Conservation (phyloP, 1,140 invertebrate species). For the Apocrypta bakeri region DNA sequence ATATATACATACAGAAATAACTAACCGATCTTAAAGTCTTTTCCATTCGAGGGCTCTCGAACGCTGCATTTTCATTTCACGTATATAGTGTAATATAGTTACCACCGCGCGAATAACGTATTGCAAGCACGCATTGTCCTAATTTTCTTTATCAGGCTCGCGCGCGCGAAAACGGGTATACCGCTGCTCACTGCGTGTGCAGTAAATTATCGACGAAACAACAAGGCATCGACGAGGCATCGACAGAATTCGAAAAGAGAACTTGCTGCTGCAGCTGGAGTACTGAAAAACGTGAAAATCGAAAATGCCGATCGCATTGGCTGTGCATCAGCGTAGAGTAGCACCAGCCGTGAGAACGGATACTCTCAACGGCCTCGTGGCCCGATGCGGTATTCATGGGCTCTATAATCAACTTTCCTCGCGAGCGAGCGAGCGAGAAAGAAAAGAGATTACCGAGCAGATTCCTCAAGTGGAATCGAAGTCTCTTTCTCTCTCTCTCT, state of each 20-base stretch:
- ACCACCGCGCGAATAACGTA: background rate
- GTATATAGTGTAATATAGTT: background rate
- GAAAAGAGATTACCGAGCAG: background rate
- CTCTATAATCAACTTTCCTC: conserved; percentile 34
- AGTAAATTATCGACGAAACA: background rate
- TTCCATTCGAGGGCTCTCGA: no score
- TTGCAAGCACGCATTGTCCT: conserved; percentile 33
- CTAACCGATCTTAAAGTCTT: background rate
- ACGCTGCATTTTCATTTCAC: background rate
- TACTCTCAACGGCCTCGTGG: background rate
- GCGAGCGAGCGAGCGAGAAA: background rate
- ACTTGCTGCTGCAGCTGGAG: background rate
- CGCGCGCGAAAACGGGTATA: background rate
- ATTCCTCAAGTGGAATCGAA: conserved; percentile 20
- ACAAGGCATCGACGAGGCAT: background rate
- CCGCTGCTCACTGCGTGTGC: no score
- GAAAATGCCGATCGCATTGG: conserved; percentile 12
- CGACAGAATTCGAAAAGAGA: conserved; percentile 6
- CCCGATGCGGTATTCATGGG: conserved; percentile 29
- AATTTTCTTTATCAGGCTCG: conserved; percentile 25
- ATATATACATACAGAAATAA: background rate
- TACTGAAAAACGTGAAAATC: conserved; percentile 22
- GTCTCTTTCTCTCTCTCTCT: background rate
- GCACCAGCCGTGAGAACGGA: conserved; percentile 31
- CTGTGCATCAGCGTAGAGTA: background rate